Base-by-base conservation (phyloP, 2,888 invertebrate species). In the Drosophila infuscata region DNA sequence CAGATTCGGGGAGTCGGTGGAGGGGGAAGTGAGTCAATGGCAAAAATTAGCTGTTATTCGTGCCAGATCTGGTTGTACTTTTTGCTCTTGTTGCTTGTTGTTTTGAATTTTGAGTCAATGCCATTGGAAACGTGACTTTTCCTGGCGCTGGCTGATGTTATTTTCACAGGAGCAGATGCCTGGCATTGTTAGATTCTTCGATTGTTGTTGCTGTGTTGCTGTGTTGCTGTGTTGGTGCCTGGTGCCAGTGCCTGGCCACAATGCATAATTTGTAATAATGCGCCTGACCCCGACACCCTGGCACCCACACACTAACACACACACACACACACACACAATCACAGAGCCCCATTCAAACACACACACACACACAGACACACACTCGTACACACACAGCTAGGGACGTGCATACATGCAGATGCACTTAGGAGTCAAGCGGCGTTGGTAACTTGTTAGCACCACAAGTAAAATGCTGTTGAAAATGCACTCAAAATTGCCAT, bases 211-310 rank as follows among this genome's bases (percentile, higher is more conserved):
- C 25, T 25, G 25, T 25, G 25, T 25, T 25, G 25, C 1, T 3
- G 20, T 25, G 25, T 25, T 25, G 25, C 25, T 2, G n/a, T n/a
- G n/a, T n/a, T 25, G 25, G 25, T 25, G 25, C 29, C 35, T 68
- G 36, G n/a, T n/a, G n/a, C n/a, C n/a, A n/a, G 9, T 56, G 56
- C 35, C 35, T 30, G 33, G 46, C 25, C 67, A 67, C 57, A 71
- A 78, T 63, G 71, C 82, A 89, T 89, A 89, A 84, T 82, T 84
- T 84, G 78, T 86, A 84, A 86, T 84, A 89, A 86, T 69, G 68
- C 57, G 51, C 63, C 63, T 81, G 79, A 81, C 87, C 74, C 88
- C 71, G 71, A 80, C 74, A 70, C 56, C 61, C 52, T 30, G 41
- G 32, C 71, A 56, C 54, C 25, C 30, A 25, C 20, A 25, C 61